Evolutionary conservation across 2,113 vertebrate species (phyloP).

Genomic region (Pomatostomus ruficeps): DNA sequence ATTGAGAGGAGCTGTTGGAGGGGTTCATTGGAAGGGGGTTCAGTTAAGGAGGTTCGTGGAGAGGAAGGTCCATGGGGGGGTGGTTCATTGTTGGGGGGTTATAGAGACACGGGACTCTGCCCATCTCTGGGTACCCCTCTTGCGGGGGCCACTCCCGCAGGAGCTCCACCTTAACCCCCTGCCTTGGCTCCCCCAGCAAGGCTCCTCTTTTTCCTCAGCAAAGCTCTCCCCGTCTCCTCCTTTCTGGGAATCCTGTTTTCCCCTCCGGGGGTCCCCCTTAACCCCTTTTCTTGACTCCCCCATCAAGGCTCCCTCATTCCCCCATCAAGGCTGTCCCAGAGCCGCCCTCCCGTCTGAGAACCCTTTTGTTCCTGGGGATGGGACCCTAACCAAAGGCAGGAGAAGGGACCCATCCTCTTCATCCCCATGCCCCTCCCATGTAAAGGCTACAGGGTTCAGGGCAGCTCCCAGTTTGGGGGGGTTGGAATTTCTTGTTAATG

Average conservation of each 20-base stretch:
- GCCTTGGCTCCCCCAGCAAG: neutral
- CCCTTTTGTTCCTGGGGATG: fast-evolving
- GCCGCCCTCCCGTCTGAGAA: fast-evolving
- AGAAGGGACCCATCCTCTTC: neutral
- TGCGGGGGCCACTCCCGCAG: fast-evolving
- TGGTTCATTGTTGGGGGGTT: too few relatives aligned
- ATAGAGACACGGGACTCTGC: fast-evolving
- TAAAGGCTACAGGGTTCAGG: neutral
- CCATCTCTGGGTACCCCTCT: fast-evolving
- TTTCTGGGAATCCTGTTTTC: too few relatives aligned
- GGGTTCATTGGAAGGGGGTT: fast-evolving
- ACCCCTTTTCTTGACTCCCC: neutral
- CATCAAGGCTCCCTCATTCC: neutral
- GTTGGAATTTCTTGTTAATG: neutral
- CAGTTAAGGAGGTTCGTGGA: neutral
- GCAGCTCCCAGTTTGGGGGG: neutral
- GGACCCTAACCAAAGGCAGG: neutral
- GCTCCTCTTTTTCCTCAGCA: neutral
- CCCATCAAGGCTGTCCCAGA: neutral
- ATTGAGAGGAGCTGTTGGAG: fast-evolving
- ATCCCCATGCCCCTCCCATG: fast-evolving
- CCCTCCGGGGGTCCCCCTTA: too few relatives aligned
- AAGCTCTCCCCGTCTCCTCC: neutral
- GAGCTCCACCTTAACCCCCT: neutral
- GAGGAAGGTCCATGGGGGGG: neutral